Base-by-base conservation (phyloP, 2,113 vertebrate species). In the Dermatemys mawii region DNA sequence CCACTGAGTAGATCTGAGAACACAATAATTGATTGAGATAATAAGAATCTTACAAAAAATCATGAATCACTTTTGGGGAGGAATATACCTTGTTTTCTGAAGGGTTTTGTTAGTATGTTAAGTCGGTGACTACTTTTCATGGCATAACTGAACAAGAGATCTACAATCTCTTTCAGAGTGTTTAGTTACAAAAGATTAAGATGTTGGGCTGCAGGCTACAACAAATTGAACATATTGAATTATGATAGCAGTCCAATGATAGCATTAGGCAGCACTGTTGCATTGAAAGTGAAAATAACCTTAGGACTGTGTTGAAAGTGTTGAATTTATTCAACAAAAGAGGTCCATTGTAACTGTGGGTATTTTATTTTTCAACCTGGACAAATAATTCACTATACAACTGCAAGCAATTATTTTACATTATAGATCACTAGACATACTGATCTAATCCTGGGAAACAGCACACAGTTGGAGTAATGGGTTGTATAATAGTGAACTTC, bases 41-140 rank as follows among this genome's bases (percentile, higher is more conserved):
- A 87, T 91, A 94, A 96, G 94, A 93, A 46, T 50, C 53, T 88
- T 91, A 81, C 79, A 89, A 91, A 93, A 96, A 93, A 97, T 89
- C 82, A 44, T 26, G 83, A 84, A 95, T 90, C 29, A 92, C 93
- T 96, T 92, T 10, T 94, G 41, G 67, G 38, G 70, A n/a, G 8
- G 13, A 32, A 88, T 90, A 84, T 94, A 6, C n/a, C 87, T 81
- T 95, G 4, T 95, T 97, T 96, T 95, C 80, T 90, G 92, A 97
- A 94, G 75, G 54, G 89, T 84, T 98, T 96, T 95, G 26, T 55
- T 95, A 93, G 35, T 75, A 95, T 95, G 94, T 81, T 90, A 93
- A 95, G 55, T 92, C 91, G 51, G 29, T 89, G 89, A 87, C 27
- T 85, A 44, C 5, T 89, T 96, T 94, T 91, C 79, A 86, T 96